A percentile compares a stretch with the other conserved stretches of the same genome.
Conservation (phyloP, 1,140 invertebrate species). For the Leptopilina clavipes region DNA sequence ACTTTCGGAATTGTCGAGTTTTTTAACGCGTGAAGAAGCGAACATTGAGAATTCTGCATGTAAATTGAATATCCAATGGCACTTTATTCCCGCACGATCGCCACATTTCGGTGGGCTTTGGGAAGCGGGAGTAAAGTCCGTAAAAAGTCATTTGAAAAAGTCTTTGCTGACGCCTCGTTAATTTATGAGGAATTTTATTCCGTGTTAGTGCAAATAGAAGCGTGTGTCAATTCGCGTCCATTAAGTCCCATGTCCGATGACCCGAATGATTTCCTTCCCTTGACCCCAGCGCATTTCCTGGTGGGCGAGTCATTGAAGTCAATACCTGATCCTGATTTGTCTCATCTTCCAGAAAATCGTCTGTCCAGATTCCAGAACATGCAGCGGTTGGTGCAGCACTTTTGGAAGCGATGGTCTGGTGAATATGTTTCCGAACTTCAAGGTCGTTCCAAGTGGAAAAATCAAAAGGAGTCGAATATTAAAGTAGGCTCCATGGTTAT, state of each 20-base stretch:
- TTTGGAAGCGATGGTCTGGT: slow-evolving; percentile 27
- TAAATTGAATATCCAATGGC: neutral
- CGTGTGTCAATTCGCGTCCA: slow-evolving; percentile 45
- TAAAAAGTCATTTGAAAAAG: neutral
- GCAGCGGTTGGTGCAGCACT: neutral
- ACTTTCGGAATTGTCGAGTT: slow-evolving; percentile 54
- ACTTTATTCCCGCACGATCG: neutral
- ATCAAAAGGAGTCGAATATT: neutral
- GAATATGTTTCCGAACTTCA: slow-evolving; percentile 36
- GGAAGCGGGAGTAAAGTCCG: neutral
- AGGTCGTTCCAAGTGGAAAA: neutral
- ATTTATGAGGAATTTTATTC: neutral
- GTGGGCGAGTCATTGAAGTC: slow-evolving; percentile 42
- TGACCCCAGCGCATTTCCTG: slow-evolving; percentile 43
- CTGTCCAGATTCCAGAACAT: slow-evolving; percentile 23
- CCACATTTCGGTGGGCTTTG: slow-evolving; percentile 4
- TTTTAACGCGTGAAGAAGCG: slow-evolving; percentile 19
- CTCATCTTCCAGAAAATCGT: slow-evolving; percentile 17
- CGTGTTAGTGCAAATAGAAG: neutral
- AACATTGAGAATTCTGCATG: neutral
- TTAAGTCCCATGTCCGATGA: slow-evolving; percentile 50
- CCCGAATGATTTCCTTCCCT: slow-evolving; percentile 44
- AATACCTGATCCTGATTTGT: slow-evolving; percentile 1
- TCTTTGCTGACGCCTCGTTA: neutral
- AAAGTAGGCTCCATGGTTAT: neutral